phyloP scores from a whole-genome alignment of 2,888 invertebrate species.

The Carcina quercana region DNA sequence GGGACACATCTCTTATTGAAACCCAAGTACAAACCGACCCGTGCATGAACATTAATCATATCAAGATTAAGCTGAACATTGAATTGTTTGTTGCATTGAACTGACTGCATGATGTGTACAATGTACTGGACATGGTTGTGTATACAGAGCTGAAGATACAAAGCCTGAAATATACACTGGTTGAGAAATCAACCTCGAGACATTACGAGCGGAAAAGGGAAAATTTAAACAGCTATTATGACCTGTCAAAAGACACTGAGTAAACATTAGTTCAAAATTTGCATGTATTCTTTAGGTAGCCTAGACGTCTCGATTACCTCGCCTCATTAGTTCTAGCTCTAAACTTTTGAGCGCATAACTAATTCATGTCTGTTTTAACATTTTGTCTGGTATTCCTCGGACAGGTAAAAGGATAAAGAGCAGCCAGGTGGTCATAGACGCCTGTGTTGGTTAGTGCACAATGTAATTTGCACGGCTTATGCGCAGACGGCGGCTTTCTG shows the following conservation, averaged over 20 bases:
- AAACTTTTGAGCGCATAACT: conserved; percentile 3
- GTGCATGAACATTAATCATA: conserved; percentile 6
- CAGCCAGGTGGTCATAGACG: conserved; percentile 25
- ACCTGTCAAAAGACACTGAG: conserved; percentile 24
- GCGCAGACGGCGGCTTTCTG: conserved; percentile 45
- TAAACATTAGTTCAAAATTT: conserved; percentile 19
- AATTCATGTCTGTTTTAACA: conserved; percentile 25
- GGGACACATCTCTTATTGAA: too few relatives aligned
- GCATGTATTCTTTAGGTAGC: conserved; percentile 12
- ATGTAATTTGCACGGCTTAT: conserved; percentile 47
- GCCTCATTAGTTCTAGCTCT: conserved; percentile 20
- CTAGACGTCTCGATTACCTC: conserved; percentile 8
- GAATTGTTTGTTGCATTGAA: not conserved
- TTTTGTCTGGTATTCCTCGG: conserved; percentile 23
- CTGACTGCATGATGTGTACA: not conserved
- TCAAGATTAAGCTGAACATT: conserved; percentile 3
- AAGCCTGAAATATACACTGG: not conserved
- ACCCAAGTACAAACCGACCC: conserved; percentile 2
- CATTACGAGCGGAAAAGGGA: too few relatives aligned
- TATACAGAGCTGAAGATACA: conserved; percentile 2
- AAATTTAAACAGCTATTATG: conserved; percentile 18
- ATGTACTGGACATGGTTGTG: too few relatives aligned
- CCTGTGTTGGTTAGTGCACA: conserved; percentile 23
- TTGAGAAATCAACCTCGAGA: too few relatives aligned
- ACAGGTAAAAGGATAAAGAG: conserved; percentile 28